These are phyloP conservation scores for Aradus depressus DNA, from an alignment of 2,888 invertebrate species.

Conservation along the genomic window DNA sequence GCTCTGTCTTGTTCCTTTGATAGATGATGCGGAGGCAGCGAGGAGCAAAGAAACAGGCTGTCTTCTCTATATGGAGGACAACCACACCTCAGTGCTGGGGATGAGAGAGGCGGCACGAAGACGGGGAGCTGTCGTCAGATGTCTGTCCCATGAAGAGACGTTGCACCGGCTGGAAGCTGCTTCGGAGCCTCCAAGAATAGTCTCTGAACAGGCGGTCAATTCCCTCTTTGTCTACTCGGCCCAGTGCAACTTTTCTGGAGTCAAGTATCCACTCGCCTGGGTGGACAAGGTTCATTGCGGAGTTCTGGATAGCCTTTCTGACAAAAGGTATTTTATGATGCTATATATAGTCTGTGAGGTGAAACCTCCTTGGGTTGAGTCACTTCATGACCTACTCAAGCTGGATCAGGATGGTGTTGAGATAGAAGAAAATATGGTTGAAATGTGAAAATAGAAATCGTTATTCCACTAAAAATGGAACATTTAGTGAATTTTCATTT, in stretches of 20 bases:
- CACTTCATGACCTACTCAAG: too few relatives aligned
- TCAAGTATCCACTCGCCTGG: slow-evolving; percentile 72
- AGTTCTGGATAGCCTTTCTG: slow-evolving; percentile 37
- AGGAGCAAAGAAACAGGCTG: neutral
- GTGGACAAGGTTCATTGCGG: slow-evolving; percentile 52
- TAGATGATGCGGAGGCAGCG: too few relatives aligned
- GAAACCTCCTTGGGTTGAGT: too few relatives aligned
- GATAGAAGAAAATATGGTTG: too few relatives aligned
- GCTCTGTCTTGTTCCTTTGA: too few relatives aligned
- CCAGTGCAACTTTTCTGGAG: slow-evolving; percentile 90
- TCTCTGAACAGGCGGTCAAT: slow-evolving; percentile 33
- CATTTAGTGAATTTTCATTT: too few relatives aligned
- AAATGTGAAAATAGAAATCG: too few relatives aligned
- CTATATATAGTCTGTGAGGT: too few relatives aligned
- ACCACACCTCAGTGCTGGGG: slow-evolving; percentile 91
- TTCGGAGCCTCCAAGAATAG: neutral
- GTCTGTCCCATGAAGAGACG: slow-evolving; percentile 49
- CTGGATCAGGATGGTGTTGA: too few relatives aligned
- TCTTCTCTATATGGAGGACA: slow-evolving; percentile 75
- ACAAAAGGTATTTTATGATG: slow-evolving; percentile 10
- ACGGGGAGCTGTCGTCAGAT: slow-evolving; percentile 45
- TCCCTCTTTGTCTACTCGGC: slow-evolving; percentile 78
- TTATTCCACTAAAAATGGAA: too few relatives aligned
- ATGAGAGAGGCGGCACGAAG: slow-evolving; percentile 63
- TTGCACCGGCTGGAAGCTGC: slow-evolving; percentile 30